phyloP scores from a whole-genome alignment of 2,113 vertebrate species.

The Phodopus roborovskii region DNA sequence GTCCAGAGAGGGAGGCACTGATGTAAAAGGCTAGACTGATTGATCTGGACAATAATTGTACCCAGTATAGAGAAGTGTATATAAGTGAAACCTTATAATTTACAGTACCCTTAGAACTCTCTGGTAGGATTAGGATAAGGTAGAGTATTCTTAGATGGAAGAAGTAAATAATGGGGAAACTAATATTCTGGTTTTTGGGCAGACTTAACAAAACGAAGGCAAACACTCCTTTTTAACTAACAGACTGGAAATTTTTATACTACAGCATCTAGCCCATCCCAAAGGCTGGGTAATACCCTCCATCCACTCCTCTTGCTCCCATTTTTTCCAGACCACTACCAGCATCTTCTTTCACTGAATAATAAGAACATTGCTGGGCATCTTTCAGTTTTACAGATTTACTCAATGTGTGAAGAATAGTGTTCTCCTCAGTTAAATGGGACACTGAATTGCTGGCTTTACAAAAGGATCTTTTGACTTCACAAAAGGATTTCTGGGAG shows the following conservation, averaged over 20 bases:
- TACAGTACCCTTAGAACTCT: neutral
- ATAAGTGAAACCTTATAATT: neutral
- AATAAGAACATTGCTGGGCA: neutral
- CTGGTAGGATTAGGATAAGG: no score
- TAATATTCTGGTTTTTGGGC: neutral
- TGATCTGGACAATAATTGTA: neutral
- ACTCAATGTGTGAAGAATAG: conserved; percentile 3
- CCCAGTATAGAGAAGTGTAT: neutral
- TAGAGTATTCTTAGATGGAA: neutral
- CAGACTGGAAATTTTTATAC: neutral
- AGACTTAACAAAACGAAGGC: neutral
- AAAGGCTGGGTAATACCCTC: neutral
- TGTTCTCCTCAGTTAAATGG: conserved; percentile 29
- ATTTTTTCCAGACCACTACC: neutral
- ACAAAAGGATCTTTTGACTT: conserved; percentile 68
- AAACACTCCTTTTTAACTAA: neutral
- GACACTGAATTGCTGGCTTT: conserved; percentile 64
- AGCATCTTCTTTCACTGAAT: neutral
- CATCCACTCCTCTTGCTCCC: neutral
- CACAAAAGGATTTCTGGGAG: conserved; percentile 69
- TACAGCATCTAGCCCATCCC: neutral
- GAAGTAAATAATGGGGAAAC: neutral
- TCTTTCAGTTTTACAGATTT: conserved; percentile 32
- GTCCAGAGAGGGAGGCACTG: neutral
- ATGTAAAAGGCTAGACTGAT: neutral